Percentiles rank a stretch among this genome's conserved stretches.
Evolutionary conservation across 2,888 invertebrate species (phyloP).

Genomic region (Pollenia griseotomentosa): DNA sequence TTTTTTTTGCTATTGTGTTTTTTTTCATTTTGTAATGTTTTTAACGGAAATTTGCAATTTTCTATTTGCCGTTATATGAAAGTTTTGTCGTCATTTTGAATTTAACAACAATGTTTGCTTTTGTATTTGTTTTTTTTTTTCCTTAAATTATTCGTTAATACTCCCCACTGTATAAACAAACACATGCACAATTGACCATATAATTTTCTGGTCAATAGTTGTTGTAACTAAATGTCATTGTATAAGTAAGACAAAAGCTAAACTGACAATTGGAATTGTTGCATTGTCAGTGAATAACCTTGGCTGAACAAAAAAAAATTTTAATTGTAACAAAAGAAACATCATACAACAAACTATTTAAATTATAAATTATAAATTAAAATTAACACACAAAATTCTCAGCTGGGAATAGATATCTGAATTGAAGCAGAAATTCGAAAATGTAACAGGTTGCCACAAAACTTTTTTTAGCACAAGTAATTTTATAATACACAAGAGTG

Average conservation of each 20-base stretch:
- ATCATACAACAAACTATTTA: slow-evolving; percentile 15
- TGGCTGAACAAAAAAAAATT: slow-evolving; percentile 42
- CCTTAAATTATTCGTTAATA: slow-evolving; percentile 24
- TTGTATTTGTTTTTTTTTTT: slow-evolving; percentile 16
- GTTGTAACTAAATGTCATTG: slow-evolving; percentile 10
- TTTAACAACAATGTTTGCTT: slow-evolving; percentile 46
- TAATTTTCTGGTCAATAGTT: slow-evolving; percentile 65
- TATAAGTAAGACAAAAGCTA: slow-evolving; percentile 9
- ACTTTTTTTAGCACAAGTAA: no score
- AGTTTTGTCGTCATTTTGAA: slow-evolving; percentile 51
- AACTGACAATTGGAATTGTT: slow-evolving; percentile 44
- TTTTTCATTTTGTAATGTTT: slow-evolving; percentile 56
- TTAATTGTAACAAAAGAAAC: slow-evolving; percentile 39
- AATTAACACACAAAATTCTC: slow-evolving; percentile 49
- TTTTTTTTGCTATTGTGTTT: slow-evolving; percentile 40
- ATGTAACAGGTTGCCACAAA: not conserved
- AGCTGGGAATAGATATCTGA: slow-evolving; percentile 32
- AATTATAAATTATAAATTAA: slow-evolving; percentile 22
- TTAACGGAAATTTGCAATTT: slow-evolving; percentile 74
- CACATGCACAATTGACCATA: slow-evolving; percentile 45
- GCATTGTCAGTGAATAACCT: slow-evolving; percentile 59
- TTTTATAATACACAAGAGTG: no score
- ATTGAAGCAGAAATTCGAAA: slow-evolving; percentile 4
- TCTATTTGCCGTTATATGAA: slow-evolving; percentile 69
- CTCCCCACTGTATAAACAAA: slow-evolving; percentile 3